phyloP scores from a whole-genome alignment of 1,140 invertebrate genomes.

The Heliothis virescens region DNA sequence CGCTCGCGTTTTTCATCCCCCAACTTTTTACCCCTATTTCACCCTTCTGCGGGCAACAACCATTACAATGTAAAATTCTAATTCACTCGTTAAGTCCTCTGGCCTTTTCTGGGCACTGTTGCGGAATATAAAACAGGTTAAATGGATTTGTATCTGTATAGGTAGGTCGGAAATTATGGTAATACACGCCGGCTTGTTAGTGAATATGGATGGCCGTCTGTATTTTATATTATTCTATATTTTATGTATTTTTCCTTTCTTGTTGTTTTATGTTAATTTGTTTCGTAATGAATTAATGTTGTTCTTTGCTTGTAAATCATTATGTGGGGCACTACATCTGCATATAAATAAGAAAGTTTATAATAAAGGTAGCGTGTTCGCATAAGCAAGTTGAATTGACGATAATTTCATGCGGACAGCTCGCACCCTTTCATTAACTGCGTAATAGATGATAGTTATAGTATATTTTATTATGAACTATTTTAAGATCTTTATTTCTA shows the following conservation, averaged over 20 bases:
- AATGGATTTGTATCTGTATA: slow-evolving; percentile 53
- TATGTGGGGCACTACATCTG: slow-evolving; percentile 33
- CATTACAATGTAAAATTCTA: slow-evolving; percentile 74
- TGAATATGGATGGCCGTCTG: slow-evolving; percentile 47
- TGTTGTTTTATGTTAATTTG: slow-evolving; percentile 45
- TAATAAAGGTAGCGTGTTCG: slow-evolving; percentile 21
- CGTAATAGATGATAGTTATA: too few species aligned
- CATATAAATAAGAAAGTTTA: slow-evolving; percentile 30
- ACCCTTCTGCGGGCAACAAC: slow-evolving; percentile 49
- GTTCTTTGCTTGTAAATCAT: slow-evolving; percentile 37
- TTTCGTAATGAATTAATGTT: slow-evolving; percentile 41
- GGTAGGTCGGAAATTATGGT: slow-evolving; percentile 47
- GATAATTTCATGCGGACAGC: not conserved
- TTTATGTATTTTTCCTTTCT: slow-evolving; percentile 38
- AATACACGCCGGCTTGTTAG: slow-evolving; percentile 44
- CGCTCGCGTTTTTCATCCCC: slow-evolving; percentile 47
- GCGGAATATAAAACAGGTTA: slow-evolving; percentile 57
- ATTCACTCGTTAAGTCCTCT: slow-evolving; percentile 66
- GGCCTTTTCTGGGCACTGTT: slow-evolving; percentile 55
- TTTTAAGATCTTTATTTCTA: too few species aligned
- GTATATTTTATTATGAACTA: too few species aligned
- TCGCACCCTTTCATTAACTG: too few species aligned
- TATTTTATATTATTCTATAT: slow-evolving; percentile 40
- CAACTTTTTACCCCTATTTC: slow-evolving; percentile 27
- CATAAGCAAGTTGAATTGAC: not conserved